A percentile compares a stretch with the other conserved stretches of the same genome.
Evolutionary conservation across 1,140 invertebrate species (phyloP).

Genomic region (Leguminivora glycinivorella): DNA sequence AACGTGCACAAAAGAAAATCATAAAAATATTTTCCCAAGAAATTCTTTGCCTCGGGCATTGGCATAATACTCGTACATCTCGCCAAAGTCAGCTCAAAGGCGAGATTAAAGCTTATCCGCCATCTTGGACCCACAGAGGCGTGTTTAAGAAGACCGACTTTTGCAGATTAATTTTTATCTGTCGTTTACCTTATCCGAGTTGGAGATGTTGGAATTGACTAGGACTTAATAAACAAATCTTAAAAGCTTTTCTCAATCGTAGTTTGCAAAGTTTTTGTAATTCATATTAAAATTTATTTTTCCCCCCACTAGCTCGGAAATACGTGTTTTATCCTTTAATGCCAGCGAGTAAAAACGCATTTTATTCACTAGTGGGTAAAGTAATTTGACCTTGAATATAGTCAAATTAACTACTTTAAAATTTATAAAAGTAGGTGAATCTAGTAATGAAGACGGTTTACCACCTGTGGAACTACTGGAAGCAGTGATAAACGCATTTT

Average conservation of each 20-base stretch:
- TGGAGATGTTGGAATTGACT: neutral
- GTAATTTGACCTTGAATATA: too few species aligned
- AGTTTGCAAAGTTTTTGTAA: too few species aligned
- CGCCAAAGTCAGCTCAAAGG: neutral
- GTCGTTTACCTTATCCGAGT: neutral
- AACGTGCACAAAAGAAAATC: neutral
- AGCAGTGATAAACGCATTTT: too few species aligned
- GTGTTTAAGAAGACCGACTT: neutral
- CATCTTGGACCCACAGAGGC: neutral
- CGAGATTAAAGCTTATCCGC: neutral
- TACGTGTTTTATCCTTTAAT: too few species aligned
- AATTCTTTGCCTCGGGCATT: neutral
- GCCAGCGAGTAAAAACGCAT: too few species aligned
- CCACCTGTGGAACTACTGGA: too few species aligned
- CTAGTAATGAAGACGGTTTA: too few species aligned
- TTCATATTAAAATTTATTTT: too few species aligned
- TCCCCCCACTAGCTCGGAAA: too few species aligned
- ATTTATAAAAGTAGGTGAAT: too few species aligned
- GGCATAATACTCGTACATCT: neutral
- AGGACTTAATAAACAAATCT: neutral
- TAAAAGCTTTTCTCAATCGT: neutral
- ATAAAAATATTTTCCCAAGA: neutral
- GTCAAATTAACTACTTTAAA: too few species aligned
- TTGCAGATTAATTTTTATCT: slow-evolving; percentile 12
- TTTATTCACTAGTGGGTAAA: too few species aligned